These are phyloP conservation scores for Chloromyia formosa DNA, from an alignment of 2,888 invertebrate genomes.

Conservation along the genomic window DNA sequence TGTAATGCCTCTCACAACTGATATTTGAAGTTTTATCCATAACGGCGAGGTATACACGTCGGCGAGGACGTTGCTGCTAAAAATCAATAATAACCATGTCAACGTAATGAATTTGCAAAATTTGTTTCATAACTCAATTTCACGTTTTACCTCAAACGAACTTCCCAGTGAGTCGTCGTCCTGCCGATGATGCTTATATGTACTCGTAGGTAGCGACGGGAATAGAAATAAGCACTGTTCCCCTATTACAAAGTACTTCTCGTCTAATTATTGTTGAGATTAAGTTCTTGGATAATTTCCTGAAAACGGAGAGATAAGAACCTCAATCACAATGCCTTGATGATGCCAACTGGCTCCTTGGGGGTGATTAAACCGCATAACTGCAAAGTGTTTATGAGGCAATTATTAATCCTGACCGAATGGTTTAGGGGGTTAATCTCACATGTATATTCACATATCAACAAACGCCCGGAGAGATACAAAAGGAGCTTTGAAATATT, in stretches of 20 bases:
- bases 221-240: not conserved
- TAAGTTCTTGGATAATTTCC: constrained; percentile 35
- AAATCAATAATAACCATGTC: constrained; percentile 44
- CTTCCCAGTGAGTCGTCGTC: not conserved
- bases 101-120: constrained; percentile 43
- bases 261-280: constrained; percentile 37
- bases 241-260: constrained; percentile 18
- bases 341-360: not conserved
- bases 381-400: not conserved
- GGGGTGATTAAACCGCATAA: not conserved
- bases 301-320: constrained; percentile 20
- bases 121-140: constrained; percentile 42
- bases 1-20: not conserved
- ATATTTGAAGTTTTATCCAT: not conserved
- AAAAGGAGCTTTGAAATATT: too few species aligned
- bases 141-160: constrained; percentile 40
- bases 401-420: not conserved
- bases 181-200: not conserved
- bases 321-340: not conserved
- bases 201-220: not conserved
- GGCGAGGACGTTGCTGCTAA: not conserved
- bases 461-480: too few species aligned
- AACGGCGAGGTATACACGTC: too few species aligned
- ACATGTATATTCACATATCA: too few species aligned
- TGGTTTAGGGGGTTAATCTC: too few species aligned